A percentile compares a stretch with the other conserved stretches of the same genome.
phyloP scores from a whole-genome alignment of 2,888 invertebrate genomes.

The Hydrotaea diabolus region DNA sequence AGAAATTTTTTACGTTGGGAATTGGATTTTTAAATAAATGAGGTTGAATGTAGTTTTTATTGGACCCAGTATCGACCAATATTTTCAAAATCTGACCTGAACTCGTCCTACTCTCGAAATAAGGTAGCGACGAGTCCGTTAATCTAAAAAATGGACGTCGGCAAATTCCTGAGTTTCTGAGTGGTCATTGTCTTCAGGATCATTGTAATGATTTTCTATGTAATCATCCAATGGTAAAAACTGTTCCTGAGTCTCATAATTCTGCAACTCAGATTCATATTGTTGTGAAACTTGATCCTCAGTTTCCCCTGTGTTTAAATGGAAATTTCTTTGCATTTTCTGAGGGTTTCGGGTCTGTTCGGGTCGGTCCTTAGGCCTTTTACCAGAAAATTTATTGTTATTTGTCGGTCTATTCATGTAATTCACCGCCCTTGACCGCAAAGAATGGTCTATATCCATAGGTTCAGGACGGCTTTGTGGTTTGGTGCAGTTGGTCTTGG shows the following conservation, averaged over 20 bases:
- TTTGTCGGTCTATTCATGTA: slow-evolving; percentile 19
- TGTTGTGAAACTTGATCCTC: not conserved
- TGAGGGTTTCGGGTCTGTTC: slow-evolving; percentile 1
- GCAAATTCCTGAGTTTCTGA: slow-evolving; percentile 12
- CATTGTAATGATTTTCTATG: slow-evolving; percentile 7
- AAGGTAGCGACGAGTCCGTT: slow-evolving; percentile 34
- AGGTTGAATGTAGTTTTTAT: slow-evolving; percentile 41
- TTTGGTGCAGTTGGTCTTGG: slow-evolving; percentile 25
- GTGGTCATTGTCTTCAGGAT: not conserved
- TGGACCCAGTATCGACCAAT: slow-evolving; percentile 41
- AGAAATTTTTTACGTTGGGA: slow-evolving; percentile 24
- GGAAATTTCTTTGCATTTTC: slow-evolving; percentile 24
- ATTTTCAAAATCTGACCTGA: slow-evolving; percentile 29
- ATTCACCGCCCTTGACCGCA: slow-evolving; percentile 12
- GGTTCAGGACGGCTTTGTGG: slow-evolving; percentile 14
- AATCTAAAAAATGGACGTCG: slow-evolving; percentile 52
- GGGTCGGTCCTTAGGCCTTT: not conserved
- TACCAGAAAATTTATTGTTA: not conserved
- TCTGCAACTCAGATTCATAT: slow-evolving; percentile 10
- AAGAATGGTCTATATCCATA: slow-evolving; percentile 21
- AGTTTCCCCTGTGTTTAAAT: slow-evolving; percentile 10
- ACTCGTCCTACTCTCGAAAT: slow-evolving; percentile 29
- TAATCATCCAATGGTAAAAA: slow-evolving; percentile 32
- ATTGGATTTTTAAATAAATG: not conserved
- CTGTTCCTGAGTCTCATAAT: slow-evolving; percentile 26